Evolutionary conservation across 35 echinoderm and acorn worm genomes (phyloP).

Genomic region (Stichopus chloronotus): DNA sequence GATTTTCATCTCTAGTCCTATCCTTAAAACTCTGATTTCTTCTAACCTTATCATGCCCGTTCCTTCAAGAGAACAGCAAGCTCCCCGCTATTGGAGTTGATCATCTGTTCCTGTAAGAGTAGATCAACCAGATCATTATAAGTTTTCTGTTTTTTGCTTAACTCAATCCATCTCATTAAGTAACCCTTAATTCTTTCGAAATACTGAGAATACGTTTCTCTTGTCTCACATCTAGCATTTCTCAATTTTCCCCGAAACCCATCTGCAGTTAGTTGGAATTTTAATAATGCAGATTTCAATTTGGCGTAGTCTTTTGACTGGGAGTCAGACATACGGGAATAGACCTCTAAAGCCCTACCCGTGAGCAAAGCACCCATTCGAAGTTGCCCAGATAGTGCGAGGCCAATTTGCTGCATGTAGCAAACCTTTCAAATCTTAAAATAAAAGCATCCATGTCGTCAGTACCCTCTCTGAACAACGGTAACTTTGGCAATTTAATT

Average conservation of each 20-base stretch:
- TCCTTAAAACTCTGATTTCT: not conserved
- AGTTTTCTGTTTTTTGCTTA: constrained; percentile 18
- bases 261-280: constrained; percentile 58
- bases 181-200: constrained; percentile 45
- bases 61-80: constrained; percentile 64
- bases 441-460: constrained; percentile 58
- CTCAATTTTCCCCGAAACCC: constrained; percentile 59
- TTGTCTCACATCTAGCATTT: constrained; percentile 25
- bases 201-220: constrained; percentile 54
- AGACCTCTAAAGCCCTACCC: constrained; percentile 61
- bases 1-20: not conserved
- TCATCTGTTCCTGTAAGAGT: constrained; percentile 50
- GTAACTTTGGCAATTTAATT: constrained; percentile 49
- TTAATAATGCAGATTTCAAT: constrained; percentile 60
- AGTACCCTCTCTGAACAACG: constrained; percentile 49
- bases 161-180: constrained; percentile 57
- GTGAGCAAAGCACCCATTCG: constrained; percentile 56
- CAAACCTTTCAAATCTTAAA: constrained; percentile 60
- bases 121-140: constrained; percentile 61
- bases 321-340: constrained; percentile 13
- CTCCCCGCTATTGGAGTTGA: constrained; percentile 16
- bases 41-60: constrained; percentile 25
- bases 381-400: constrained; percentile 30
- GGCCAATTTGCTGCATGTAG: constrained; percentile 15
- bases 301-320: constrained; percentile 53